These are phyloP conservation scores for Philhelius pedissequus DNA, from an alignment of 2,888 invertebrate genomes.

Conservation along the genomic window DNA sequence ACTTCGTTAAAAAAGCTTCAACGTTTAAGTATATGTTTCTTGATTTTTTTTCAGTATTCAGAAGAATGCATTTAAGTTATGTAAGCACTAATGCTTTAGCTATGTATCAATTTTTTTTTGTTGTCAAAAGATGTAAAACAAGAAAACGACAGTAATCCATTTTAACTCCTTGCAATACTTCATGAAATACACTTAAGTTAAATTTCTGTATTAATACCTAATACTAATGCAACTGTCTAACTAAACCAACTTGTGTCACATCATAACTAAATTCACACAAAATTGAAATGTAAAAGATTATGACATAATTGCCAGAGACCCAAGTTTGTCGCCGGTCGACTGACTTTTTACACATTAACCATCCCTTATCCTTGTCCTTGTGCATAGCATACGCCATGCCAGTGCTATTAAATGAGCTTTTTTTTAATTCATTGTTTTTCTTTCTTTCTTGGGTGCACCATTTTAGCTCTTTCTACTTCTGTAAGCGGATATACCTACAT, in stretches of 20 bases:
- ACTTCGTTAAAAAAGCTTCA: no score
- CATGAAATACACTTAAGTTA: no score
- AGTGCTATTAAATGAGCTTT: slow-evolving; percentile 11
- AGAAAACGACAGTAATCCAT: no score
- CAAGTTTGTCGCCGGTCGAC: slow-evolving; percentile 30
- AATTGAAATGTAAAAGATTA: slow-evolving; percentile 43
- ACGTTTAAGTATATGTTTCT: no score
- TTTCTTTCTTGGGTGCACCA: slow-evolving; percentile 8
- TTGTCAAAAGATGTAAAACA: no score
- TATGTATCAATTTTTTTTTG: no score
- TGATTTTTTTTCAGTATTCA: no score
- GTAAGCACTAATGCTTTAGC: no score
- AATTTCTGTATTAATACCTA: not conserved
- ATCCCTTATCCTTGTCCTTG: slow-evolving; percentile 47
- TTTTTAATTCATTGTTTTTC: not conserved
- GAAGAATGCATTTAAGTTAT: no score
- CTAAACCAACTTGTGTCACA: slow-evolving; percentile 27
- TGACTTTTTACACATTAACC: slow-evolving; percentile 25
- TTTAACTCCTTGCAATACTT: no score
- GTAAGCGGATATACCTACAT: slow-evolving; percentile 49
- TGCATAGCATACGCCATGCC: slow-evolving; percentile 27
- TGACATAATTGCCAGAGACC: slow-evolving; percentile 57
- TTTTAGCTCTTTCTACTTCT: slow-evolving; percentile 17
- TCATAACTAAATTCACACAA: slow-evolving; percentile 30
- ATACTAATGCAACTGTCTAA: not conserved